Evolutionary conservation across 1,140 invertebrate species (phyloP).

Genomic region (Globodera rostochiensis): DNA sequence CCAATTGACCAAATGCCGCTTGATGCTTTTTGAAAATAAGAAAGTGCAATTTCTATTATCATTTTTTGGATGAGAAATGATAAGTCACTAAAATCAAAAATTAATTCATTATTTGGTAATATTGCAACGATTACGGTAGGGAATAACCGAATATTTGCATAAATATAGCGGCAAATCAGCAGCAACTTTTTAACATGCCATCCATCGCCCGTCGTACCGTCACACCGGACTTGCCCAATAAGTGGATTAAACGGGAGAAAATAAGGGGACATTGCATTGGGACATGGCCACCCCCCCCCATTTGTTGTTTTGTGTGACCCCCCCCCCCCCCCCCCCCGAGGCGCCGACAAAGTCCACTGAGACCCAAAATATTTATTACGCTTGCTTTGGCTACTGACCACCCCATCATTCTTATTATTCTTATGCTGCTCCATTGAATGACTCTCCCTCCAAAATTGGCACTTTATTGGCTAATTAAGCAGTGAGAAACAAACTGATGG

Average conservation of each 20-base stretch:
- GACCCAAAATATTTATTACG: not conserved
- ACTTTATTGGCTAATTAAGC: constrained; percentile 8
- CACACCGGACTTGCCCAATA: not conserved
- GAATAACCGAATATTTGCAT: not conserved
- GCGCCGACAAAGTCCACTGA: not conserved
- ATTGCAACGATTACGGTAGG: not conserved
- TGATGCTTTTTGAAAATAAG: too few relatives aligned
- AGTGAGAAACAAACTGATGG: not conserved
- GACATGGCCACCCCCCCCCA: too few relatives aligned
- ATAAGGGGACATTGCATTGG: too few relatives aligned
- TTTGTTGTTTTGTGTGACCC: too few relatives aligned
- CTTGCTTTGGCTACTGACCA: not conserved
- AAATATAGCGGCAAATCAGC: not conserved
- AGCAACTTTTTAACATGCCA: not conserved
- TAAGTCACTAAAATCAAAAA: too few relatives aligned
- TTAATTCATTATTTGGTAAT: too few relatives aligned
- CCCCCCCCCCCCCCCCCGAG: too few relatives aligned
- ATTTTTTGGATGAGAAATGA: too few relatives aligned
- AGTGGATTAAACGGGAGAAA: not conserved
- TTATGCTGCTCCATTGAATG: not conserved
- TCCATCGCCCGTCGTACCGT: not conserved
- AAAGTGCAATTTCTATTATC: too few relatives aligned
- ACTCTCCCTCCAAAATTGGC: not conserved
- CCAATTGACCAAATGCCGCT: too few relatives aligned
- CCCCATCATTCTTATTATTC: not conserved